Evolutionary conservation across 1,140 invertebrate genomes (phyloP).

Genomic region (Muscidifurax raptorellus): DNA sequence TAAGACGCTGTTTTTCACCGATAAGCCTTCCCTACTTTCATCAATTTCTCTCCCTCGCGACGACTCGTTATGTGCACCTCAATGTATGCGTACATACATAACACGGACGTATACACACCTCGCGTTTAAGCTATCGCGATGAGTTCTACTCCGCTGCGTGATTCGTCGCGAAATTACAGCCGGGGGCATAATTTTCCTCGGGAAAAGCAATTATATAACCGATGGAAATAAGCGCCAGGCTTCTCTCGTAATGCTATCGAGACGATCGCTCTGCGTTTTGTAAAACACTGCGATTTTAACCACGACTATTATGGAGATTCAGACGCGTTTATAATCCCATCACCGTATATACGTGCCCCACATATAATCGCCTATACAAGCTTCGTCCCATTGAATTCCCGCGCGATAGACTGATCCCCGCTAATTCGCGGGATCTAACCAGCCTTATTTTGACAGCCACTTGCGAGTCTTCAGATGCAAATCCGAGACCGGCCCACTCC

Average conservation of each 20-base stretch:
- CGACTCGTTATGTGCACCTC: not conserved
- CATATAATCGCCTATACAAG: not conserved
- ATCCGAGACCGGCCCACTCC: not conserved
- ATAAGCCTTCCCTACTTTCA: slow-evolving; percentile 14
- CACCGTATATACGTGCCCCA: no score
- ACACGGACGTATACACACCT: not conserved
- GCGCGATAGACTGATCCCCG: no score
- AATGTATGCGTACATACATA: no score
- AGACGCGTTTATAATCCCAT: not conserved
- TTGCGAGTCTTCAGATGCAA: slow-evolving; percentile 34
- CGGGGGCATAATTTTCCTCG: not conserved
- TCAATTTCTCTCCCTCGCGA: slow-evolving; percentile 28
- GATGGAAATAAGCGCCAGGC: no score
- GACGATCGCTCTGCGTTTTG: no score
- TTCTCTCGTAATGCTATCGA: no score
- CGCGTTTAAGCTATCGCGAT: not conserved
- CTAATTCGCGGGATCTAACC: not conserved
- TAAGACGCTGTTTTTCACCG: not conserved
- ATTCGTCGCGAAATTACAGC: not conserved
- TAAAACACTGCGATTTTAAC: no score
- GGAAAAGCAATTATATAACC: no score
- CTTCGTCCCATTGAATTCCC: no score
- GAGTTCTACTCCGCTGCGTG: no score
- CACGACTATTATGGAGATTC: no score
- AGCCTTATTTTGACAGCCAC: slow-evolving; percentile 7